Evolutionary conservation across 2,888 invertebrate genomes (phyloP).

Genomic region (Clitarchus hookeri): DNA sequence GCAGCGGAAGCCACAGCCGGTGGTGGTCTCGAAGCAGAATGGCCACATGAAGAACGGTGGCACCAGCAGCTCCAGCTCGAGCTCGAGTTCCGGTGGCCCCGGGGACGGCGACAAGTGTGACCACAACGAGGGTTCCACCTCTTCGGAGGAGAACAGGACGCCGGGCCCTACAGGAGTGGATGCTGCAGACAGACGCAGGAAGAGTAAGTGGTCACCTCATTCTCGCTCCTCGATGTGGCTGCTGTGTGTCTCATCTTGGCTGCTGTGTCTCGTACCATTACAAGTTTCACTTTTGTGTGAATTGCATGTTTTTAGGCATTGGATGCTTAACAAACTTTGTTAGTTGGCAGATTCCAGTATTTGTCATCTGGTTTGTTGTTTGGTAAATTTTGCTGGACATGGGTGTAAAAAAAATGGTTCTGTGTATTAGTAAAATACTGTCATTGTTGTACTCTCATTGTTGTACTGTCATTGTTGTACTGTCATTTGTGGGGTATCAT

Average conservation of each 20-base stretch:
- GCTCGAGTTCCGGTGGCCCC: not conserved
- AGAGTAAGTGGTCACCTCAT: constrained; percentile 48
- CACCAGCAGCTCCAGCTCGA: constrained; percentile 22
- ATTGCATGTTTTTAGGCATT: too few relatives aligned
- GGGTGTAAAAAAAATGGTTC: too few relatives aligned
- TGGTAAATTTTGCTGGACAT: too few relatives aligned
- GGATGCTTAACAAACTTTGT: too few relatives aligned
- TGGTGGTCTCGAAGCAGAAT: constrained; percentile 38
- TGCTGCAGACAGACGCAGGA: constrained; percentile 56
- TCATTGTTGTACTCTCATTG: too few relatives aligned
- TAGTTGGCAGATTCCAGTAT: too few relatives aligned
- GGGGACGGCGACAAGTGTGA: constrained; percentile 11
- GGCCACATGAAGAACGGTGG: constrained; percentile 34
- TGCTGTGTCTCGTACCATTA: too few relatives aligned
- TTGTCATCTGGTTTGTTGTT: too few relatives aligned
- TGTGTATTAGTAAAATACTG: too few relatives aligned
- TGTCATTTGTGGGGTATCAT: too few relatives aligned
- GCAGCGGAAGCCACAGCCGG: constrained; percentile 35
- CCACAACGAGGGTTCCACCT: constrained; percentile 26
- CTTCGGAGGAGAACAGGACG: constrained; percentile 29
- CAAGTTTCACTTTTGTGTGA: too few relatives aligned
- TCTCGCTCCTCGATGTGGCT: not conserved
- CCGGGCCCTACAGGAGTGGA: constrained; percentile 45
- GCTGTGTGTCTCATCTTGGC: not conserved
- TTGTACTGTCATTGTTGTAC: too few relatives aligned